Evolutionary conservation across 2,113 vertebrate genomes (phyloP).

Genomic region (Cavia porcellus): DNA sequence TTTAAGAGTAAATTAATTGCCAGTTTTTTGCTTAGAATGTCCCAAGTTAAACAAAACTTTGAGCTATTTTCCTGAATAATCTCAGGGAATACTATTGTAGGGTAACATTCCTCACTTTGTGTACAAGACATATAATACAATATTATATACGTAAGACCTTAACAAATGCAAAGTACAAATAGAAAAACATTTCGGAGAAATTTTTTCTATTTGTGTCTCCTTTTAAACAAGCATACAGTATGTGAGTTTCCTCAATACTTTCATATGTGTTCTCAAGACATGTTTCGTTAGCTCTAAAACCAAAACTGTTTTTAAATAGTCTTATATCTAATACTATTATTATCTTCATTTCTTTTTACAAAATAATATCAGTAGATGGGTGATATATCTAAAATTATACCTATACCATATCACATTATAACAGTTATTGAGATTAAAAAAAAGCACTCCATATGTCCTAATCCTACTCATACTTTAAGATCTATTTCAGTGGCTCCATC

Average conservation of each 20-base stretch:
- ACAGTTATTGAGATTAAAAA: constrained; percentile 28
- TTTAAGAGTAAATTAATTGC: neutral
- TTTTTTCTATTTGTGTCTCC: neutral
- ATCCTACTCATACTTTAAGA: neutral
- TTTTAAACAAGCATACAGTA: neutral
- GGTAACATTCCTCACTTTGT: neutral
- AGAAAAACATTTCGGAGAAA: neutral
- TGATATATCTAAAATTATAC: constrained; percentile 43
- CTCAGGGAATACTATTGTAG: neutral
- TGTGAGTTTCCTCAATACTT: neutral
- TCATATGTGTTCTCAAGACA: neutral
- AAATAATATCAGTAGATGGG: neutral
- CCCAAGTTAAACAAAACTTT: neutral
- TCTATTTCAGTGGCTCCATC: constrained; percentile 15
- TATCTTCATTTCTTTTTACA: neutral
- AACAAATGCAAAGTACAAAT: neutral
- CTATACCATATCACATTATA: neutral
- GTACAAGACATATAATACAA: neutral
- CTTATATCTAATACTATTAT: constrained; percentile 5
- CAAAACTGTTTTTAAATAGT: neutral
- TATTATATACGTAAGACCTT: neutral
- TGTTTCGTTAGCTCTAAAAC: neutral
- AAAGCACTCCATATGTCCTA: neutral
- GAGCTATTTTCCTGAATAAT: neutral
- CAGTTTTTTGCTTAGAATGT: neutral